Evolutionary conservation across 2,888 invertebrate genomes (phyloP).

Genomic region (Cantharis rufa): DNA sequence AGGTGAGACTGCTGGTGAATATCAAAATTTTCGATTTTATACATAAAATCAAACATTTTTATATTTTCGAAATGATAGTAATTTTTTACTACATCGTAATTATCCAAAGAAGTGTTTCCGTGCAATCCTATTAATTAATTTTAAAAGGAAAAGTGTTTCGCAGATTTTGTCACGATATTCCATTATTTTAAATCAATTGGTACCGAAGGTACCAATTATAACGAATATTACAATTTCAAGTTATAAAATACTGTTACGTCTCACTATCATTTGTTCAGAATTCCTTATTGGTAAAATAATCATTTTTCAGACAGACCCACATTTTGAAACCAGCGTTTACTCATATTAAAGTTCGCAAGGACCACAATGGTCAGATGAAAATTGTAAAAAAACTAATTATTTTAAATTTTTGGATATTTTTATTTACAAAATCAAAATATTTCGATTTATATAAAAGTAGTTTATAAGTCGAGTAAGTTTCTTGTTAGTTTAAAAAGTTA

Average conservation of each 20-base stretch:
- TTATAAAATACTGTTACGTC: not conserved
- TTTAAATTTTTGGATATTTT: too few species aligned
- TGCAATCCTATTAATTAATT: constrained; percentile 4
- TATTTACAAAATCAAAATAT: too few species aligned
- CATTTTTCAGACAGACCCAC: too few species aligned
- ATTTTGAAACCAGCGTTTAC: too few species aligned
- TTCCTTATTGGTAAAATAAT: not conserved
- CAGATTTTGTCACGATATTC: constrained; percentile 9
- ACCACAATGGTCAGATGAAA: too few species aligned
- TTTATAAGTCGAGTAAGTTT: too few species aligned
- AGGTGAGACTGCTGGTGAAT: not conserved
- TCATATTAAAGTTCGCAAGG: too few species aligned
- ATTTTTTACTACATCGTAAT: not conserved
- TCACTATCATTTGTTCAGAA: not conserved
- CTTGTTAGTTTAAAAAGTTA: too few species aligned
- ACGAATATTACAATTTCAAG: not conserved
- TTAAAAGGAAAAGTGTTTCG: constrained; percentile 4
- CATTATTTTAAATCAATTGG: not conserved
- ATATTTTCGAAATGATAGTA: constrained; percentile 9
- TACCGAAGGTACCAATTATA: not conserved
- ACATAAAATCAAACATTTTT: constrained; percentile 3
- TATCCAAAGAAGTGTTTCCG: constrained; percentile 6
- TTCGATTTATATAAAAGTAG: too few species aligned
- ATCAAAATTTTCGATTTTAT: not conserved
- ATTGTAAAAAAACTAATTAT: too few species aligned